Evolutionary conservation across 2,113 vertebrate species (phyloP), one percentile per base, ranked within the genome.

Genomic region (Nerophis lumbriciformis): DNA sequence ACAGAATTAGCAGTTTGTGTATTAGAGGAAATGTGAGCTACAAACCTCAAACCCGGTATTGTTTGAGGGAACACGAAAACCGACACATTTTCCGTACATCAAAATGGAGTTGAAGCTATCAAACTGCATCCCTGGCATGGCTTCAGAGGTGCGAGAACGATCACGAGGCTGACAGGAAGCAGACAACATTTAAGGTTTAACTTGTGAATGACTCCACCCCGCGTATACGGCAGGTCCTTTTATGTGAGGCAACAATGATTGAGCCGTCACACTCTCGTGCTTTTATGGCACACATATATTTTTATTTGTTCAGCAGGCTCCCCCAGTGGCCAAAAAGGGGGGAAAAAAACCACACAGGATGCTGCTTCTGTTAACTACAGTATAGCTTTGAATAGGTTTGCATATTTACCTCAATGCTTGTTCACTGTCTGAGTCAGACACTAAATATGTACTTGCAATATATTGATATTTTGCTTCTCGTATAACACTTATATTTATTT

Each of bases 241-340:
- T 53, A 28, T 54, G 14, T 53, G 50, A 47, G 14, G 42, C 15
- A 38, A 59, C 59, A 60, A 63, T 49, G 63, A 66, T 38, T 61
- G 45, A 53, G 42, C 53, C 35, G 39, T 69, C 42, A 53, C 37
- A 59, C 51, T 57, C 50, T 13, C 11, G 7, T 28, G 28, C 53
- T 72, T 69, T 69, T 59, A 67, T 59, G 14, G 61, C 52, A 48
- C 52, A 69, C 38, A 61, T 69, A 51, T 60, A 63, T 52, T 69
- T 69, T 61, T 19, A 66, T 65, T 52, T 54, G 53, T 48, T 69
- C 73, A 68, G 37, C 19, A 59, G 60, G 71, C 53, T 61, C 9
- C 39, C 56, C 39, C 28, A 44, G 39, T n/a, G 39, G 15, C n/a
- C n/a, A 63, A 48, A 67, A 36, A 68, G 61, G 48, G 61, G 48